Evolutionary conservation across 2,797 vertebrate genomes (phyloP).

Genomic region (Alca torda): DNA sequence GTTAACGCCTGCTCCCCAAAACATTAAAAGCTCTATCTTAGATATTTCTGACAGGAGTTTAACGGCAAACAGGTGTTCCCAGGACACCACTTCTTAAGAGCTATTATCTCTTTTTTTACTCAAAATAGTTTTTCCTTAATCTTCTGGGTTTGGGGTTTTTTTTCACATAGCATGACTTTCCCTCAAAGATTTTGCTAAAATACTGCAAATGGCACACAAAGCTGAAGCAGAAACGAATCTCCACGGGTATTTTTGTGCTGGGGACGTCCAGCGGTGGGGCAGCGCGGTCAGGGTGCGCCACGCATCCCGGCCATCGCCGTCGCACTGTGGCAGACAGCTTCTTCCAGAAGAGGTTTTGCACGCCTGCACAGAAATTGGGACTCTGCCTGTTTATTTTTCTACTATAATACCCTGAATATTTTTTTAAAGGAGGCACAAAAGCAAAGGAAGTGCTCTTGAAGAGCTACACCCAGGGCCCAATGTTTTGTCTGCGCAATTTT

Average conservation of each 20-base stretch:
- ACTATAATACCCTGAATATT: background rate
- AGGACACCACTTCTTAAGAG: slow-evolving; percentile 16
- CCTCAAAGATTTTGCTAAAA: background rate
- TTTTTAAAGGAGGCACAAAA: background rate
- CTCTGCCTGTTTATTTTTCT: background rate
- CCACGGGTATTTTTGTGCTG: background rate
- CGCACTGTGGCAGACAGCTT: background rate
- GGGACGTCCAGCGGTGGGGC: background rate
- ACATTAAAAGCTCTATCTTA: background rate
- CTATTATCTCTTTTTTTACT: background rate
- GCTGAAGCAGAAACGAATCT: background rate
- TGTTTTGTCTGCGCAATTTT: background rate
- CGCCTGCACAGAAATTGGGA: background rate
- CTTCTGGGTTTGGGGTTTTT: background rate
- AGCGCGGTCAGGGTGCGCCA: rapidly evolving
- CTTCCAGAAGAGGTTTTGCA: background rate
- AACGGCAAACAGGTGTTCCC: slow-evolving; percentile 39
- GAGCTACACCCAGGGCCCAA: background rate
- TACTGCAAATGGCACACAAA: background rate
- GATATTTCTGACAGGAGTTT: slow-evolving; percentile 33
- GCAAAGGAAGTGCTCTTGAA: background rate
- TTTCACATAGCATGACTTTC: too few relatives aligned
- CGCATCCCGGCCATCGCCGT: background rate
- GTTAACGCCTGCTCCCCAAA: background rate
- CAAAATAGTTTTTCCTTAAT: background rate